A percentile compares a stretch with the other conserved stretches of the same genome.
Evolutionary conservation across 2,888 invertebrate genomes (phyloP).

Genomic region (Cantharis nigra): DNA sequence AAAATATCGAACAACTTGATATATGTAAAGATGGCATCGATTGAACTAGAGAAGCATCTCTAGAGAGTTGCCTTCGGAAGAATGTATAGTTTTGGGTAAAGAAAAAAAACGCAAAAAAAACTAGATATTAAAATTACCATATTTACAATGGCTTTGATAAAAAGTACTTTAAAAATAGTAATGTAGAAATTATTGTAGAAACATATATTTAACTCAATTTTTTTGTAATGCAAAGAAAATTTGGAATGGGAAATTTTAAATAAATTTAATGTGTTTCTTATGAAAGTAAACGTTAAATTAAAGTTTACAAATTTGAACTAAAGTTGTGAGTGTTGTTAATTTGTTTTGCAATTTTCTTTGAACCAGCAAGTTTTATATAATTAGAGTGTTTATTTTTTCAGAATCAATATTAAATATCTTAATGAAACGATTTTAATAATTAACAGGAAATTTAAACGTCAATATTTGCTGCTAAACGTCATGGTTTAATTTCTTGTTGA

Average conservation of each 20-base stretch:
- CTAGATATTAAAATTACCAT: not conserved
- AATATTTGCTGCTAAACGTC: not conserved
- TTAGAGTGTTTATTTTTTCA: not conserved
- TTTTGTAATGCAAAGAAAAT: not conserved
- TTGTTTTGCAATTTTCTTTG: not conserved
- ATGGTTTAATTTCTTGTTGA: not conserved
- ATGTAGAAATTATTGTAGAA: not conserved
- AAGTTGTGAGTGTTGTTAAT: not conserved
- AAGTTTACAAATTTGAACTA: not conserved
- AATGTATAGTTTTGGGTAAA: not conserved
- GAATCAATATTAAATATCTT: not conserved
- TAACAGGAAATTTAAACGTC: not conserved
- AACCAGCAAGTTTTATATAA: not conserved
- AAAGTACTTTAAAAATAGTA: not conserved
- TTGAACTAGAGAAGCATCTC: not conserved
- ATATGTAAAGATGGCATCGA: not conserved
- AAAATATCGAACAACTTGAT: not conserved
- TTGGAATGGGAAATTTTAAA: not conserved
- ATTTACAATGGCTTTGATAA: not conserved
- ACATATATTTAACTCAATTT: not conserved
- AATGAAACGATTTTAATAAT: not conserved
- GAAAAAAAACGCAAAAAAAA: not conserved
- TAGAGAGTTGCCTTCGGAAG: not conserved
- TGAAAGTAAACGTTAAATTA: not conserved
- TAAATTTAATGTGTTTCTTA: not conserved